A percentile compares a stretch with the other conserved stretches of the same genome.
Evolutionary conservation across 2,113 vertebrate species (phyloP).

Genomic region (Piaya cayana): DNA sequence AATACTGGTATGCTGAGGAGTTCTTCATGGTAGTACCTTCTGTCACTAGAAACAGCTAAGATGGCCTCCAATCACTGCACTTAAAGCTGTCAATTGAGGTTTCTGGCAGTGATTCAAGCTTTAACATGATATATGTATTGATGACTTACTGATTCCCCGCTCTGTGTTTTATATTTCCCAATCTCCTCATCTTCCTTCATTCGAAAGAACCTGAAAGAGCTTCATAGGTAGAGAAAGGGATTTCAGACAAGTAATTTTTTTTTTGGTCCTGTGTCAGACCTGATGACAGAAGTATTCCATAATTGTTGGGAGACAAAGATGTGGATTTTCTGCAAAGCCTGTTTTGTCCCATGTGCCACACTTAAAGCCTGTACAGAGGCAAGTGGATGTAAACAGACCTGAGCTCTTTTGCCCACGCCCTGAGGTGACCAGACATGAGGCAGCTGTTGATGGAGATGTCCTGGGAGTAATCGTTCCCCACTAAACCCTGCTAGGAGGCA

Average conservation of each 20-base stretch:
- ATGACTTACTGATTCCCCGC: slow-evolving; percentile 31
- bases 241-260: neutral
- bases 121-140: slow-evolving; percentile 6
- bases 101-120: slow-evolving; percentile 16
- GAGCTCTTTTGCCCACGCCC: neutral
- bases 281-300: neutral
- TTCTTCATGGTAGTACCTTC: neutral
- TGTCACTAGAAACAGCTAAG: slow-evolving; percentile 25
- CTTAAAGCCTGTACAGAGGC: neutral
- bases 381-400: neutral
- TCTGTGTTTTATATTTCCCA: neutral
- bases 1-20: neutral
- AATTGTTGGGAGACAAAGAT: rapidly evolving
- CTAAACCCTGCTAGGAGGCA: neutral
- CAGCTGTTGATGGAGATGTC: slow-evolving; percentile 16
- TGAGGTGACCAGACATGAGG: slow-evolving; percentile 29
- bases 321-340: neutral
- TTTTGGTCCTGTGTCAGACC: neutral
- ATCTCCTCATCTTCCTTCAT: neutral
- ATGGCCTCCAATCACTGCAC: slow-evolving; percentile 51
- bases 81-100: slow-evolving; percentile 26
- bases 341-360: neutral
- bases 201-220: neutral
- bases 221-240: neutral
- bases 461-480: neutral